Percentiles rank a stretch among this genome's conserved stretches.
Conservation (phyloP, 2,888 invertebrate genomes). For the Ophion ventricosus region DNA sequence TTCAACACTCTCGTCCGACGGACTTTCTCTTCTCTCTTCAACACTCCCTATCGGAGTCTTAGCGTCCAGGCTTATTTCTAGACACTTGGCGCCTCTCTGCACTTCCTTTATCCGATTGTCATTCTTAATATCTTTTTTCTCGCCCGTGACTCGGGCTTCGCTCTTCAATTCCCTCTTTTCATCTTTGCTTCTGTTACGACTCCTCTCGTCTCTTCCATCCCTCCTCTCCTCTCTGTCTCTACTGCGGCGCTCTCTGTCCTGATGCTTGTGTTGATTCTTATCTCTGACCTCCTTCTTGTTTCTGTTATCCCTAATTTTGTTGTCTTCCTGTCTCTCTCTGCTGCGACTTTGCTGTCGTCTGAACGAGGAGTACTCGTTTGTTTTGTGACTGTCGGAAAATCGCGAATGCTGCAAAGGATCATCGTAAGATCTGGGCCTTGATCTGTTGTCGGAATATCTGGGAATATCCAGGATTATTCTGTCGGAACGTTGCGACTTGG, state of each 20-base stretch:
- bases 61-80: conserved; percentile 56
- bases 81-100: conserved; percentile 36
- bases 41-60: background rate
- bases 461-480: conserved; percentile 29
- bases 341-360: conserved; percentile 71
- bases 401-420: conserved; percentile 42
- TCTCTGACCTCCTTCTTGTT: conserved; percentile 57
- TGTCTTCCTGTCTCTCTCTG: conserved; percentile 70
- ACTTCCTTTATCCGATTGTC: conserved; percentile 46
- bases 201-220: conserved; percentile 49
- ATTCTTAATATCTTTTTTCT: conserved; percentile 29
- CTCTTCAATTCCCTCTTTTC: conserved; percentile 39
- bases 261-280: conserved; percentile 41
- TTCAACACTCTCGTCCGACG: conserved; percentile 12
- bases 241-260: conserved; percentile 59
- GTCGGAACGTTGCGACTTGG: conserved; percentile 45
- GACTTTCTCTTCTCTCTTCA: conserved; percentile 55
- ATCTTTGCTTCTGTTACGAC: conserved; percentile 33
- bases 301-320: conserved; percentile 65
- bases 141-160: conserved; percentile 4
- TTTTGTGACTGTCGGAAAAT: conserved; percentile 38
- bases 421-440: conserved; percentile 46
- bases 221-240: conserved; percentile 54
- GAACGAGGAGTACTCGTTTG: conserved; percentile 43
- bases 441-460: conserved; percentile 44